These are phyloP conservation scores for Styela plicata DNA, from an alignment of 23 tunicate species.

Conservation along the genomic window DNA sequence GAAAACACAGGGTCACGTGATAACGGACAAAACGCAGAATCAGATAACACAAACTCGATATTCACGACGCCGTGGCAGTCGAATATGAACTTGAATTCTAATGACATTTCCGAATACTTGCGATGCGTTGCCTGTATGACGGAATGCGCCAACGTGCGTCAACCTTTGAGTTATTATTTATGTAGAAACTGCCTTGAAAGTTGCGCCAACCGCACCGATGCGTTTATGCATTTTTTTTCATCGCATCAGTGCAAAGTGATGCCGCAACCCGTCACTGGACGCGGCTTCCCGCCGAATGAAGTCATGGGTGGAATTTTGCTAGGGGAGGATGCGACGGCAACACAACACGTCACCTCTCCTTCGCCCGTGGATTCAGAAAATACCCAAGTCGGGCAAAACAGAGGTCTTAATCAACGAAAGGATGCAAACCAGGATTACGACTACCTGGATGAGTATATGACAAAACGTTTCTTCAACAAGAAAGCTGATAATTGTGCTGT, in stretches of 20 bases:
- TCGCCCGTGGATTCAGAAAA: not conserved
- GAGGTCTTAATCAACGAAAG: not conserved
- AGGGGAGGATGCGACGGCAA: not conserved
- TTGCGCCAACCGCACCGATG: slow-evolving; percentile 22
- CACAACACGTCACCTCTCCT: not conserved
- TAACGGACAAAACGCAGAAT: not conserved
- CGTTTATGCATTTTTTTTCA: slow-evolving; percentile 20
- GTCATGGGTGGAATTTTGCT: not conserved
- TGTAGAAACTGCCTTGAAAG: slow-evolving; percentile 2
- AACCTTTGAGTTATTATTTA: slow-evolving; percentile 7
- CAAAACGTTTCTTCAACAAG: not conserved
- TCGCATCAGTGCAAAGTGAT: slow-evolving; percentile 12
- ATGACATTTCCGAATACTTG: slow-evolving; percentile 4
- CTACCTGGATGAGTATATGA: slow-evolving; percentile 18
- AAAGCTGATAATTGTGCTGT: slow-evolving; percentile 7
- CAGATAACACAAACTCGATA: not conserved
- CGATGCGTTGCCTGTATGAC: slow-evolving; percentile 16
- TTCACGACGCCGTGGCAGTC: not conserved
- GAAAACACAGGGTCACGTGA: not conserved
- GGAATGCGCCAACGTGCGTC: slow-evolving; percentile 5
- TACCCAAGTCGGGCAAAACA: not conserved
- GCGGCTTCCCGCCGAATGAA: not conserved
- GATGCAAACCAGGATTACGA: not conserved
- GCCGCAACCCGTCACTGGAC: not conserved
- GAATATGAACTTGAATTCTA: slow-evolving; percentile 2